Percentiles rank a stretch among this genome's conserved stretches.
phyloP scores from a whole-genome alignment of 2,888 invertebrate species.

The Baccha elongata region DNA sequence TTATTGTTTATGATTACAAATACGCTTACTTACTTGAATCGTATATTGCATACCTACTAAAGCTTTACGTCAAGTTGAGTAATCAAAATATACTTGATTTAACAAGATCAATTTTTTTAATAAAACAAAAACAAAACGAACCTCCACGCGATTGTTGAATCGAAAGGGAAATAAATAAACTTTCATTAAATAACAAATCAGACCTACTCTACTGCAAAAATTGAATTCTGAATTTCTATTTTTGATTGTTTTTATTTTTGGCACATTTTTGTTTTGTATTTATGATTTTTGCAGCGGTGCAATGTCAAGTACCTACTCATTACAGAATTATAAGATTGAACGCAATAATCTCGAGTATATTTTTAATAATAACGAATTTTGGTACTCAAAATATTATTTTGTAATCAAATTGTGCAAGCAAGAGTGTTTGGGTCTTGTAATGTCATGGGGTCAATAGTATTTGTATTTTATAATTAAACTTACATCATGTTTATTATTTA shows the following conservation, averaged over 20 bases:
- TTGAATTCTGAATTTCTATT: constrained; percentile 46
- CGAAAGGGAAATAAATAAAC: constrained; percentile 46
- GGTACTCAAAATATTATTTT: neutral
- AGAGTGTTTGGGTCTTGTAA: neutral
- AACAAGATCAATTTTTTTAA: constrained; percentile 10
- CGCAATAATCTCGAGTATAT: constrained; percentile 2
- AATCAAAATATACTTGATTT: constrained; percentile 37
- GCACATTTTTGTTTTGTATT: constrained; percentile 36
- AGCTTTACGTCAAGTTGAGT: constrained; percentile 16
- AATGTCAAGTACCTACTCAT: constrained; percentile 32
- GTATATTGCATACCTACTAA: constrained; percentile 36
- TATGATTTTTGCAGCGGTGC: constrained; percentile 3
- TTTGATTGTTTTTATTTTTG: constrained; percentile 44
- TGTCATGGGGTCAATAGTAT: neutral
- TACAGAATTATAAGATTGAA: constrained; percentile 12
- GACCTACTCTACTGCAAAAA: constrained; percentile 26
- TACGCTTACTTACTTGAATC: constrained; percentile 22
- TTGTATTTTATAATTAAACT: neutral
- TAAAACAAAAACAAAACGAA: constrained; percentile 23
- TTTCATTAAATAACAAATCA: constrained; percentile 31
- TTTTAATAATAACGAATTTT: neutral
- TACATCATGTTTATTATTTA: neutral
- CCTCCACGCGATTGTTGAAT: constrained; percentile 30
- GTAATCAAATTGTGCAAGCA: neutral
- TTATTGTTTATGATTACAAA: neutral